Evolutionary conservation across 2,888 invertebrate species (phyloP), one percentile per base, ranked within the genome.

Genomic region (Drosophila sordidapex): DNA sequence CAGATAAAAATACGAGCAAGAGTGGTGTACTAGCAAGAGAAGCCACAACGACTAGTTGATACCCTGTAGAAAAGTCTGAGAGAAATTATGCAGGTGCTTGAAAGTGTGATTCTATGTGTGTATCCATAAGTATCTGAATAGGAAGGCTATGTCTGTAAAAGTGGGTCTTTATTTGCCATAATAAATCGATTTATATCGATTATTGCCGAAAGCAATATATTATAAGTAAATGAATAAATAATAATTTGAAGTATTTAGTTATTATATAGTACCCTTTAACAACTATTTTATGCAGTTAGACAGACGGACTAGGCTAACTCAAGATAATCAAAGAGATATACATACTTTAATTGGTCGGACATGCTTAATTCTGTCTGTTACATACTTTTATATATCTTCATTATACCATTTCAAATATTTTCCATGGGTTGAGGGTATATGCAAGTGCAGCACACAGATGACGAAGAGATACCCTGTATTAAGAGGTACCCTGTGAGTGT

Each of bases 1-100:
- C 21, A 57, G 43, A 62, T 67, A 68, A 51, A 25, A 49, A 21
- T 25, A 8, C 46, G 25, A 58, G 27, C 54, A 38, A 38, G 27
- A 54, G 27, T 38, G 13, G 25, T 46, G 46, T 15, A 15, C 46
- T 46, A 1, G 8, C 15, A 25, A 18, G 36, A 3, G 10, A 0
- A 35, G 8, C 0, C 27, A 25, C 15, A 29, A 15, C 36, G 29
- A 56, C 56, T 38, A 1, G 7, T 1, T 2, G n/a, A 15, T 56
- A 56, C 56, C 38, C 56, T 38, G 38, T 29, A 3, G 21, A 21
- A 11, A 31, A 33, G 15, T 10, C 6, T n/a, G n/a, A 4, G 0
- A 2, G n/a, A 10, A 2, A n/a, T 0, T 38, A n/a, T 38, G n/a
- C 38, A n/a, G 4, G 0, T n/a, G n/a, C n/a, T n/a, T n/a, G n/a